These are phyloP conservation scores for Adineta ricciae DNA, from an alignment of 2,888 invertebrate genomes.

Conservation along the genomic window DNA sequence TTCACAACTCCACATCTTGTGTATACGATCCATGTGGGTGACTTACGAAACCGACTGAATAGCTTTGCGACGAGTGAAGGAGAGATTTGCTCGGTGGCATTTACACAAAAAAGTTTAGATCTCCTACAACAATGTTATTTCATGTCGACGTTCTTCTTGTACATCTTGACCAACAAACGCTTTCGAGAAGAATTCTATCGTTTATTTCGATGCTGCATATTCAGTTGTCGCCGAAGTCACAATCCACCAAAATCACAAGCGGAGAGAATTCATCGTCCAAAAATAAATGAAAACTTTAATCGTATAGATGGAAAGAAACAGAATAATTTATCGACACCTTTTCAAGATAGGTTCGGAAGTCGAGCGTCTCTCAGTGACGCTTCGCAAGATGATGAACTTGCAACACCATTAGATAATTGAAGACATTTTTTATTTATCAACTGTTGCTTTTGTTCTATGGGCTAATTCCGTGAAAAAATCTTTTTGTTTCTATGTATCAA, in stretches of 20 bases:
- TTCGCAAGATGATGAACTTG: neutral
- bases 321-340: neutral
- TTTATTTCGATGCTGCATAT: neutral
- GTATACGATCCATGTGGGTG: neutral
- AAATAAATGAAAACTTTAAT: neutral
- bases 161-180: neutral
- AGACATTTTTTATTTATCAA: too few relatives aligned
- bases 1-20: neutral
- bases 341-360: neutral
- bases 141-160: neutral
- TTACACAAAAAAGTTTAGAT: neutral
- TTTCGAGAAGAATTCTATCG: neutral
- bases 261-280: neutral
- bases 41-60: neutral
- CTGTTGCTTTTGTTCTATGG: too few relatives aligned
- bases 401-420: neutral
- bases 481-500: too few relatives aligned
- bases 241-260: neutral
- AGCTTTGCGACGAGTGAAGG: neutral
- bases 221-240: neutral
- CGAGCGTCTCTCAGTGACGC: neutral
- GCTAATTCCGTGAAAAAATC: too few relatives aligned
- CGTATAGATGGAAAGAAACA: neutral
- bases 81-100: neutral
- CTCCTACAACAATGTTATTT: neutral